Base-by-base conservation (phyloP, 2,113 vertebrate genomes). In the Gracilinanus agilis region DNA sequence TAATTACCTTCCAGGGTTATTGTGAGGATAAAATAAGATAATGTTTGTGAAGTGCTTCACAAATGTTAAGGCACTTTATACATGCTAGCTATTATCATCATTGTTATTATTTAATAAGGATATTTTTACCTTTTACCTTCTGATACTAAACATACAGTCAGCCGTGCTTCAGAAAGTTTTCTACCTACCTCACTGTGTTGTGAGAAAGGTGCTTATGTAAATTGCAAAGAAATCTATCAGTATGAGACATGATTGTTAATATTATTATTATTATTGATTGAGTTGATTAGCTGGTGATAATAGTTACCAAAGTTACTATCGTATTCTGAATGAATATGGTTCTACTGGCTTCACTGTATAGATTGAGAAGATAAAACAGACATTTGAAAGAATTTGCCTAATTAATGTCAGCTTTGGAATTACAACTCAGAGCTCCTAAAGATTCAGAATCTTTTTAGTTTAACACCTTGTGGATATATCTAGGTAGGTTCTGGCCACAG, bases 221-320 rank as follows among this genome's bases (percentile, higher is more conserved):
- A 75, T 34, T 75, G 34, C 67, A 75, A n/a, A 75, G 67, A 75
- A 75, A 75, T 75, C 67, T 75, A 67, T n/a, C 12, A 67, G 7
- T 16, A 29, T 67, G 29, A 34, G 29, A 34, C 16, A 67, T 34
- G 34, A 67, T 34, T 67, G 3, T 67, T 61, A 61, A 10, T 61
- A 61, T 61, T 61, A 75, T 75, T n/a, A n/a, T 75, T n/a, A 75
- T 34, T 13, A 75, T 12, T n/a, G 88, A 94, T 25, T 93, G 93
- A 90, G 56, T 88, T 93, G 58, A 54, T 92, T 91, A 89, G 90
- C 93, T 94, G 91, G 27, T 94, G 67, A 90, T 67, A 61, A 91
- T 0, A 93, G 88, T 88, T 53, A 75, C 13, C 61, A 56, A 90
- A 83, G 34, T 94, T 54, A 91, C 44, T 89, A 55, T 0, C 90